Base-by-base conservation (phyloP, 2,888 invertebrate species). In the Papilio demoleus region DNA sequence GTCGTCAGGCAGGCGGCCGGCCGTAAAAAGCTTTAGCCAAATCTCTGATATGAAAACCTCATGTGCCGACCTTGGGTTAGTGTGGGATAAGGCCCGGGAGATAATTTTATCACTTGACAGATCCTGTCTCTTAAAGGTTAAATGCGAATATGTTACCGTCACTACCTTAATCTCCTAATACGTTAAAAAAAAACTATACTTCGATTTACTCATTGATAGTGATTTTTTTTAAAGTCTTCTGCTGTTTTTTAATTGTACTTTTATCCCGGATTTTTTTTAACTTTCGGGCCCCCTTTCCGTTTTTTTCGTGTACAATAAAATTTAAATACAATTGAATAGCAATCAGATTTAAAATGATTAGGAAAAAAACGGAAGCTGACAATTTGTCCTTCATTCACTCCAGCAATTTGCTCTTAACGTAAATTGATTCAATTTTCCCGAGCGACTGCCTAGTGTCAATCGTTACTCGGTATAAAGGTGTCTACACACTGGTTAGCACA, bases 391-490 rank as follows among this genome's bases (percentile, higher is more conserved):
- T 68, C 64, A 70, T 72, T 75, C 70, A 47, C 70, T 77, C 75
- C 74, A 75, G 77, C 80, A 79, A 85, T 83, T 85, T 79, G 79
- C 83, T 81, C 76, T 81, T 80, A 81, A 80, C 77, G 79, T 77
- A 82, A 84, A 84, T 83, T 85, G 84, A 84, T 83, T 84, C 78
- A 79, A 83, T 85, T 84, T 79, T 77, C 77, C 36, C 60, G 59
- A 38, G 68, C 68, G 68, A 60, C 68, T 68, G 64, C 50, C 73
- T 74, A 77, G 74, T 77, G 74, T 74, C 71, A 63, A 47, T 59
- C 66, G 61, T 61, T 65, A 70, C 74, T 73, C 73, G 65, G 60
- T 70, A 72, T 63, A 65, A 70, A 62, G 53, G 56, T 50, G 45
- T 6, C 19, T 24, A 64, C 47, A 59, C 45, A 68, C 40, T 60